Evolutionary conservation across 2,797 vertebrate genomes (phyloP), one percentile per base, ranked within the genome.

Genomic region (Macroramphosus scolopax): DNA sequence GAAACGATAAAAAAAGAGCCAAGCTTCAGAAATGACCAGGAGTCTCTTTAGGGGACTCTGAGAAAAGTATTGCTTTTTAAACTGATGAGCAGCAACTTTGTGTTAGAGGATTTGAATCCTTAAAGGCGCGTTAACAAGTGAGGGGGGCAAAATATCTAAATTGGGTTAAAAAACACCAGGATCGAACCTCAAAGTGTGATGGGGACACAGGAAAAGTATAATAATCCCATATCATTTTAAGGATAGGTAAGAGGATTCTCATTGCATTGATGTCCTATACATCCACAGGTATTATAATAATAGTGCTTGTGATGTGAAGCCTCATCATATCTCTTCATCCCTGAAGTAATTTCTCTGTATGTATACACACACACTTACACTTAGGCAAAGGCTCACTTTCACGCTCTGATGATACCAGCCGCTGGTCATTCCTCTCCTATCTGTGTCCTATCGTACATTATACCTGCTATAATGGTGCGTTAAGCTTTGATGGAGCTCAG

Each of bases 401-500:
- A 51, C 5, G 2, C 41, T 55, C 12, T 28, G 41, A 49, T 35
- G 26, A 40, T 36, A 28, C 6, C 36, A 56, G 32, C 63, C 61
- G n/a, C 17, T 24, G 47, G 53, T 49, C 46, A 13, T n/a, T 40
- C 9, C 17, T 35, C 29, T 48, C 22, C 17, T 51, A 55, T 59
- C 47, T 59, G 26, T 52, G 39, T 67, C 54, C 63, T 60, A 57
- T 77, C 30, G 52, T 35, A 63, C 39, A 54, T 63, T 68, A 61
- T n/a, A 59, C 36, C 36, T 39, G 41, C 69, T 66, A 46, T 51
- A 52, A 62, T 1, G 4, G 28, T 30, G 43, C 46, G 34, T 69
- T 72, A 59, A 66, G 51, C 68, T 77, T 44, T 57, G 68, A 71
- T 63, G 36, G 32, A 25, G 51, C 46, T 74, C 54, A 60, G 44